Base-by-base conservation (phyloP, 2,113 vertebrate genomes). In the Albula glossodonta region DNA sequence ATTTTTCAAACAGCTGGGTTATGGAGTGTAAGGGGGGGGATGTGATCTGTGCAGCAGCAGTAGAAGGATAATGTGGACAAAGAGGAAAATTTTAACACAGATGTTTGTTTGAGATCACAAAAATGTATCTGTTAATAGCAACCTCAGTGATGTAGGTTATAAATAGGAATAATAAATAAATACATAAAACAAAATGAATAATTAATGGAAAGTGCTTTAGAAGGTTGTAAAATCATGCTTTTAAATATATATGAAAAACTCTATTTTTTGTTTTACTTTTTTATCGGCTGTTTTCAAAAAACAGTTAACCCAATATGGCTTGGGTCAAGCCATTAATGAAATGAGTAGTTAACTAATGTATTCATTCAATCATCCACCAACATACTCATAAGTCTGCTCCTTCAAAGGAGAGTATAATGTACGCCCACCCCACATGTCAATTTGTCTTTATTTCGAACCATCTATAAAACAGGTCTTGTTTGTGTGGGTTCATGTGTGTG, bases 241-340 rank as follows among this genome's bases (percentile, higher is more conserved):
- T 90, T 94, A 86, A 93, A 92, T 92, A 89, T 91, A 93, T 94
- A 94, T 93, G 87, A 88, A 84, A 89, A 92, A 89, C 89, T 83
- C 31, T 94, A 92, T 84, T 93, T 93, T 94, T 95, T 93, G 91
- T 93, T 93, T 93, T 84, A 91, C 90, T 91, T 93, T 90, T 90
- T 91, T 56, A 48, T 91, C 90, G 90, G 93, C 93, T 92, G 92
- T 94, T 94, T 93, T 94, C 78, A 91, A 93, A 95, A 94, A 94
- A 88, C 92, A 89, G 91, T 92, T 41, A 90, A 87, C 92, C 92
- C 90, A 92, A 85, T 87, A 90, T 91, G 93, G 91, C 93, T 94
- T 90, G 41, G 88, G 90, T 94, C 91, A 91, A 91, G 91, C 92
- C 85, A 10, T 92, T 91, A 91, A 90, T 88, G 89, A 50, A 88